Base-by-base conservation (phyloP, 2,888 invertebrate genomes). In the Pachycephus smyrnensis region DNA sequence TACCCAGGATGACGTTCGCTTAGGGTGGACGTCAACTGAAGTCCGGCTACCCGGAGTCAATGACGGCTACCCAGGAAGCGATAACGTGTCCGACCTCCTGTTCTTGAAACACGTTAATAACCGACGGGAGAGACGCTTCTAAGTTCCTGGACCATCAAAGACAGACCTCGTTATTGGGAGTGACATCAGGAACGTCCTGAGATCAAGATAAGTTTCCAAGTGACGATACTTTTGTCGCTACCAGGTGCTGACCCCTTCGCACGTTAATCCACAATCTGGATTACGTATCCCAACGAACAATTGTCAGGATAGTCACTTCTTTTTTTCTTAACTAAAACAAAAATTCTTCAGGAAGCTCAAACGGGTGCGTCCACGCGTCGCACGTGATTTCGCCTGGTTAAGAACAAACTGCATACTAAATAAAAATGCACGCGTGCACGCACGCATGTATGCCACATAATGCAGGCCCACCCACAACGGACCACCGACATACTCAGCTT, bases 401-500 rank as follows among this genome's bases (percentile, higher is more conserved):
- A 78, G 77, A 77, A 75, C 74, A 73, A 77, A 77, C 77, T 73
- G 84, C 82, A 84, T 86, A 81, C 82, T 83, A 81, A 84, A 68
- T 33, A 55, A 76, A 75, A 80, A 81, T 77, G 79, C 80, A 82
- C 80, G 75, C 36, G 40, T 55, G 73, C 77, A 73, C 71, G 82
- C 81, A 79, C 80, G 77, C 74, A 31, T 73, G 30, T 35, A 73
- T 3, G 40, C 15, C 82, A 84, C 82, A 80, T 69, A 80, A 15
- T 32, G 78, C 69, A 32, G 30, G 79, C 73, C 79, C 79, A 79
- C 79, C 79, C 79, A 68, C 37, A n/a, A 33, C 36, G 79, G 79
- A 79, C 79, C 79, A 79, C 79, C 79, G 77, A 36, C 23, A 40
- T 32, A 73, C 36, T 68, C 23, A 0, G 74, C 75, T 75, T 75